Base-by-base conservation (phyloP, 2,888 invertebrate genomes). In the Lathronympha strigana region DNA sequence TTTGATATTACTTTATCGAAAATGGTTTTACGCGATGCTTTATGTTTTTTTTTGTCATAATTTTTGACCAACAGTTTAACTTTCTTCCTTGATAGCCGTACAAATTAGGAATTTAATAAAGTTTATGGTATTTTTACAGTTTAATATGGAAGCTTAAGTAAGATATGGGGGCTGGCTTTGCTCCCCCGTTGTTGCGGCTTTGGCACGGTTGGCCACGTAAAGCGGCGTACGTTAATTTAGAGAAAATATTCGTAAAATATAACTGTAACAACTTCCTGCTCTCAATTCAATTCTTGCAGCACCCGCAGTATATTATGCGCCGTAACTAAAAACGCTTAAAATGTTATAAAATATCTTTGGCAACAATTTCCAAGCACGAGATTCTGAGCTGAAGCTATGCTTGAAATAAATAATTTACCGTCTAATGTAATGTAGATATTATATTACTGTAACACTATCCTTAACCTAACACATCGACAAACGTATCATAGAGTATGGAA, bases 381-480 rank as follows among this genome's bases (percentile, higher is more conserved):
- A 60, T 60, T 60, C 64, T 40, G 40, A 54, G 60, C 60, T 61
- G 54, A 60, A 64, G 58, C 66, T 61, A 61, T 58, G 66, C 54
- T 66, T 61, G 58, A 66, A 66, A 60, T 49, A 66, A 66, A 60
- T 47, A 47, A 38, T 66, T 66, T 54, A 66, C 66, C 66, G 60
- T 66, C 66, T 66, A 61, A 66, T 66, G 62, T 63, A 33, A 55
- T 54, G 64, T 51, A 66, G 60, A 61, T 66, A 64, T 66, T 61
- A 49, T 63, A 49, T 49, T 53, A 66, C 45, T 54, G 47, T 61
- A 76, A 72, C 73, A 69, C 73, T 79, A 50, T 74, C 63, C 80
- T 83, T 82, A 83, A 61, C 63, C 81, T 84, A 82, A 75, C 72
- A 85, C 82, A 82, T 81, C 77, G 74, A 85, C 70, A 67, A 80